Base-by-base conservation (phyloP, 2,888 invertebrate species). In the Torymus aiolomorphi region DNA sequence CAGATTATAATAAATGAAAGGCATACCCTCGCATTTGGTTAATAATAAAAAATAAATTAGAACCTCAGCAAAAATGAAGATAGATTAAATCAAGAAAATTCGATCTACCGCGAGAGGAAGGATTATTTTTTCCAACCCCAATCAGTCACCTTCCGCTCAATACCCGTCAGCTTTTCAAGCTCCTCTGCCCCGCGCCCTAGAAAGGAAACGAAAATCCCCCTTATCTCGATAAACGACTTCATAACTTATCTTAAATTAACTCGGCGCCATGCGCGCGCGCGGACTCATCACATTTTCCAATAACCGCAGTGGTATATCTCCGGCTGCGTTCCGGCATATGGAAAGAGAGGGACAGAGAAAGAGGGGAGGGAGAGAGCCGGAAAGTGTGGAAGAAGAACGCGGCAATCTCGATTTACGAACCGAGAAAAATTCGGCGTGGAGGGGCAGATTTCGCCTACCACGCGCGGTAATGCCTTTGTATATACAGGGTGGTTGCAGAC, bases 371-470 rank as follows among this genome's bases (percentile, higher is more conserved):
- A 77, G 63, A 49, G 70, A 70, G 69, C 74, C 62, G 69, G 74
- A 66, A 69, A 69, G 51, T 16, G 62, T 49, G 57, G 74, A 59
- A 69, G 42, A 56, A 42, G 61, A 24, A 24, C 2, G 51, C 14
- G 67, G 66, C 78, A 75, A 76, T 81, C 63, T 76, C 78, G 76
- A 81, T 81, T 81, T 81, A 81, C 78, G 81, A 76, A 81, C 56
- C 78, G 72, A 76, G 66, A 67, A 81, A 81, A 81, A 81, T 81
- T 76, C 75, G 77, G 16, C 69, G 16, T 52, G 51, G 66, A 54
- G 62, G 76, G 76, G 62, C 57, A 56, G 56, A 31, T 24, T 18
- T 51, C 52, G 67, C 31, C 31, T 56, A 76, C 56, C 31, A 24
- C 24, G 24, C 2, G 24, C 24, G 24, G 31, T 31, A 31, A 31